Evolutionary conservation across 1,140 invertebrate species (phyloP).

Genomic region (Cherax quadricarinatus): DNA sequence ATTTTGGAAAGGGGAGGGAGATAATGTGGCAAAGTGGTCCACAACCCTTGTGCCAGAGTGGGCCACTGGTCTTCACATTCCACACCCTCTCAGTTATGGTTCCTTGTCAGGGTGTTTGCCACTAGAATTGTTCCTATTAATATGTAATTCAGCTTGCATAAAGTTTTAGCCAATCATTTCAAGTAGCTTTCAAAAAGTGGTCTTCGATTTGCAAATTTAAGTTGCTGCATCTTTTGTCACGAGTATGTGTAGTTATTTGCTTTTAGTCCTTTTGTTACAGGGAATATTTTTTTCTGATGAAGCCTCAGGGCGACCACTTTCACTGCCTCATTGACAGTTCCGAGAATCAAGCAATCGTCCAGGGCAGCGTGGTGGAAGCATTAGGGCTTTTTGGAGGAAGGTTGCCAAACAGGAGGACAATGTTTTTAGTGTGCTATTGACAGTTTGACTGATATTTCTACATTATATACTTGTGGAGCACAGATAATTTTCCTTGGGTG

Average conservation of each 20-base stretch:
- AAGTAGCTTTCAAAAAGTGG: constrained; percentile 62
- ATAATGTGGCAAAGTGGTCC: constrained; percentile 56
- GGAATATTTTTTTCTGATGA: constrained; percentile 58
- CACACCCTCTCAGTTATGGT: constrained; percentile 62
- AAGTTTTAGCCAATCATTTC: constrained; percentile 64
- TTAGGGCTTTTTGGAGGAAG: constrained; percentile 59
- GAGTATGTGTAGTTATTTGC: constrained; percentile 54
- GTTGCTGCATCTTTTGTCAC: constrained; percentile 56
- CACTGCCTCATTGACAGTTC: constrained; percentile 72
- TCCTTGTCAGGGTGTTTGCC: constrained; percentile 66
- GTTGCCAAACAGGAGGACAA: constrained; percentile 36
- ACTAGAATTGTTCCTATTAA: constrained; percentile 71
- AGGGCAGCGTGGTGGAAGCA: constrained; percentile 53
- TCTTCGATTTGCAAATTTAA: constrained; percentile 59
- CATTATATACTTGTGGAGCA: constrained; percentile 40
- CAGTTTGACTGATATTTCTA: constrained; percentile 45
- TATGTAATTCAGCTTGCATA: constrained; percentile 70
- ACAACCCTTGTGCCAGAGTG: constrained; percentile 55
- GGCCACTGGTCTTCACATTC: constrained; percentile 68
- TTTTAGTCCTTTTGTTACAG: constrained; percentile 66
- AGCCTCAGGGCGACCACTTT: constrained; percentile 69
- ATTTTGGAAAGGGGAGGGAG: constrained; percentile 69
- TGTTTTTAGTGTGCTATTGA: constrained; percentile 40
- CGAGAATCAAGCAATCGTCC: constrained; percentile 71
- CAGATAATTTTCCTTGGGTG: constrained; percentile 42